These are phyloP conservation scores for Peromyscus eremicus DNA, from an alignment of 2,797 vertebrate species.

Conservation along the genomic window DNA sequence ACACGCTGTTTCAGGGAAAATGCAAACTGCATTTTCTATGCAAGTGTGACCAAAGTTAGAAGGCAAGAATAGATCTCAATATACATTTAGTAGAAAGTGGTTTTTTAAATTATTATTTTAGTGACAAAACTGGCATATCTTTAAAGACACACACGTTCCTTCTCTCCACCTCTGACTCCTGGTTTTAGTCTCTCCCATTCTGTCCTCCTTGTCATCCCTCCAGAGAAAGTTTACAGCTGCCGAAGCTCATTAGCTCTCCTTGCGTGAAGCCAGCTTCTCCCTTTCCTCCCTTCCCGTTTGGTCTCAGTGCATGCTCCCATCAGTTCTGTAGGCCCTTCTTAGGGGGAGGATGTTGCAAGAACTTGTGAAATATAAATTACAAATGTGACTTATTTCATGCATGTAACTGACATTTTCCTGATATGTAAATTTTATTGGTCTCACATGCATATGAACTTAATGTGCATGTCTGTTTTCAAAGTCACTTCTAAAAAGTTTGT, in stretches of 20 bases:
- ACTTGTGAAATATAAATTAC: constrained; percentile 48
- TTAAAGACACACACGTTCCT: background rate
- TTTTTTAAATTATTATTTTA: background rate
- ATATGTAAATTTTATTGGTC: background rate
- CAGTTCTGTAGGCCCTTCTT: background rate
- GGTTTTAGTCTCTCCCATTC: background rate
- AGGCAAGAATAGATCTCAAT: background rate
- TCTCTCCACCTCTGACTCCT: background rate
- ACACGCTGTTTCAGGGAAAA: background rate
- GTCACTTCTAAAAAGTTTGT: background rate
- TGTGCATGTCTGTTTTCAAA: background rate
- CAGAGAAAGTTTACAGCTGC: background rate
- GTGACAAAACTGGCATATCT: background rate
- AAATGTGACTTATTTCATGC: background rate
- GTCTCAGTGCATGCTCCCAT: background rate
- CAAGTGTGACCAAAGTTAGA: background rate
- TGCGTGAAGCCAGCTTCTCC: background rate
- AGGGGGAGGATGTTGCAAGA: background rate
- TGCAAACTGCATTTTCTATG: background rate
- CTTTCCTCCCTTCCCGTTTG: background rate
- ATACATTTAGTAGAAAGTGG: background rate
- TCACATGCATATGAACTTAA: background rate
- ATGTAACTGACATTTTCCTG: constrained; percentile 53
- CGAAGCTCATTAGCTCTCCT: background rate
- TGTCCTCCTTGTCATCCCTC: background rate